phyloP scores from a whole-genome alignment of 2,888 invertebrate genomes.

The Holacanthella duospinosa region DNA sequence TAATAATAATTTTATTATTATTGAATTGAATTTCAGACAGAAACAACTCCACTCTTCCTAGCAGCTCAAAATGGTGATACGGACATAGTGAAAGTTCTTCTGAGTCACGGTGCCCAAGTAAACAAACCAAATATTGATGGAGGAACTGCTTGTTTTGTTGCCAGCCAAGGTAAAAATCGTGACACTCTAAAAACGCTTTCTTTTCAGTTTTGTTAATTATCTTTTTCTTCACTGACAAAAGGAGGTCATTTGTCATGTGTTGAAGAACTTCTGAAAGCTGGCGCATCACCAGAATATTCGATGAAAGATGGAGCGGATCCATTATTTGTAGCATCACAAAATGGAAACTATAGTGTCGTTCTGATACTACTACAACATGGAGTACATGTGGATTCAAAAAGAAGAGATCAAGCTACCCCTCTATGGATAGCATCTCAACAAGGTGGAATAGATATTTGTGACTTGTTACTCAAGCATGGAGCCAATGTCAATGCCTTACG shows the following conservation, averaged over 20 bases:
- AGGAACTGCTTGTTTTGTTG: conserved; percentile 85
- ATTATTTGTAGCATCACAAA: conserved; percentile 85
- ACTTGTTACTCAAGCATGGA: conserved; percentile 63
- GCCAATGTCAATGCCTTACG: conserved; percentile 68
- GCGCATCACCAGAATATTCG: conserved; percentile 66
- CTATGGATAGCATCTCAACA: conserved; percentile 93
- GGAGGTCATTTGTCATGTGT: conserved; percentile 83
- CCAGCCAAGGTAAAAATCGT: too few species aligned
- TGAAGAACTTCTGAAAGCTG: conserved; percentile 67
- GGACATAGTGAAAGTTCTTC: conserved; percentile 65
- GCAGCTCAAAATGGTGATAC: conserved; percentile 85
- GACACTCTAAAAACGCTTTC: too few species aligned
- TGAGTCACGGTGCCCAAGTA: conserved; percentile 66
- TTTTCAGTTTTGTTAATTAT: too few species aligned
- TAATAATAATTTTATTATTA: neutral
- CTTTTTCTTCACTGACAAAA: too few species aligned
- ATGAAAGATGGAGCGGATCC: conserved; percentile 89
- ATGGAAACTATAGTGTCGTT: conserved; percentile 75
- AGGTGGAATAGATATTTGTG: conserved; percentile 75
- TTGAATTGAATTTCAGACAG: conserved; percentile 53
- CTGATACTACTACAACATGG: conserved; percentile 60
- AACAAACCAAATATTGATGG: conserved; percentile 71
- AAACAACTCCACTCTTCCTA: conserved; percentile 85
- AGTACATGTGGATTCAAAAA: conserved; percentile 59
- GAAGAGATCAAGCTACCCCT: conserved; percentile 76